Evolutionary conservation across 2,888 invertebrate species (phyloP).

Genomic region (Neoitamus cyanurus): DNA sequence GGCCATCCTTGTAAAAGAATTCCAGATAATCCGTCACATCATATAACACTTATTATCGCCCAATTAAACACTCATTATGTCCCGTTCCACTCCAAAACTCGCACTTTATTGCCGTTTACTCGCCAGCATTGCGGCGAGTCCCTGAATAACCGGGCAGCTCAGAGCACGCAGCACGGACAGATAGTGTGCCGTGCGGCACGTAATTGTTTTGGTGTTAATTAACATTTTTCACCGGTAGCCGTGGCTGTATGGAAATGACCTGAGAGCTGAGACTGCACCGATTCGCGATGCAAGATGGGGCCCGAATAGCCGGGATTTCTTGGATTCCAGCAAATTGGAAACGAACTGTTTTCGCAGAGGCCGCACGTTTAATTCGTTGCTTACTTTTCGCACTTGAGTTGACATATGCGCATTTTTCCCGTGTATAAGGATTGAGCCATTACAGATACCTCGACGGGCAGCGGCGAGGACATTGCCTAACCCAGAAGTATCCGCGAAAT

Average conservation of each 20-base stretch:
- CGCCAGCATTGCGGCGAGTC: neutral
- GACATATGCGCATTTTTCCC: slow-evolving; percentile 28
- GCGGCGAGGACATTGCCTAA: neutral
- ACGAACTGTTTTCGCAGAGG: neutral
- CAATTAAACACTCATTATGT: neutral
- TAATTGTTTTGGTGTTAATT: slow-evolving; percentile 37
- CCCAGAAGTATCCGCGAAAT: slow-evolving; percentile 25
- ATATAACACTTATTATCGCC: neutral
- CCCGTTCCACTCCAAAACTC: neutral
- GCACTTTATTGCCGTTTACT: neutral
- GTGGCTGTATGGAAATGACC: neutral
- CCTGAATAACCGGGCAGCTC: neutral
- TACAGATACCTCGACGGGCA: neutral
- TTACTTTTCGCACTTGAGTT: slow-evolving; percentile 35
- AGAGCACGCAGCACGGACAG: neutral
- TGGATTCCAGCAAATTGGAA: slow-evolving; percentile 21
- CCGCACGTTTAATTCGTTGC: slow-evolving; percentile 4
- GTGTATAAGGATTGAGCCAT: slow-evolving; percentile 34
- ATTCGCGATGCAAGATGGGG: neutral
- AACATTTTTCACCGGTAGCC: neutral
- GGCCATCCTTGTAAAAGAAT: neutral
- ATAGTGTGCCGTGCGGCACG: neutral
- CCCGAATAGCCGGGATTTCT: neutral
- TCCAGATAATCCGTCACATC: slow-evolving; percentile 5
- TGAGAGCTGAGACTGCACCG: neutral